These are phyloP conservation scores for Peromyscus maniculatus DNA, from an alignment of 2,113 vertebrate species.

Conservation along the genomic window DNA sequence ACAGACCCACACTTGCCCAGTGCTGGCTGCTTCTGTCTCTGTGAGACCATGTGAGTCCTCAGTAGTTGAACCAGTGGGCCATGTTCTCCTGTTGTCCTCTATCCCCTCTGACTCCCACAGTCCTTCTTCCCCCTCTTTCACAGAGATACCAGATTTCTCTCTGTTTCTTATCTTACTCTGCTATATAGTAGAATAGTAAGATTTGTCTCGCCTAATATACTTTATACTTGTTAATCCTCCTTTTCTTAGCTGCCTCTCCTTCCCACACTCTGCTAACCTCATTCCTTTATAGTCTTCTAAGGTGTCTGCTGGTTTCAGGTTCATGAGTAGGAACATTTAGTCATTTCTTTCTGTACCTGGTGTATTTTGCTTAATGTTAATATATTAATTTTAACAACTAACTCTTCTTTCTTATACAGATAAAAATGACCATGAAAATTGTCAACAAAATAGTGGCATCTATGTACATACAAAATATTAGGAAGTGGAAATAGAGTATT, in stretches of 20 bases:
- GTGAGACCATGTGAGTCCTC: too few relatives aligned
- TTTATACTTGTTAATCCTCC: not conserved
- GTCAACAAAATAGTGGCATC: not conserved
- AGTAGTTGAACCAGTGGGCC: not conserved
- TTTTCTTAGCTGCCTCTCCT: not conserved
- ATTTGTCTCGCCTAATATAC: too few relatives aligned
- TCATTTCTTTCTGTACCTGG: not conserved
- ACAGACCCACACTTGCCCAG: not conserved
- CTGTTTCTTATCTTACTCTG: not conserved
- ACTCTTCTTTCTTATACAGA: not conserved
- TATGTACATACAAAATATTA: not conserved
- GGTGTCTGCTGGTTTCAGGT: not conserved
- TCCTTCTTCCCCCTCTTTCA: not conserved
- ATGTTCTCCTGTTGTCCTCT: not conserved
- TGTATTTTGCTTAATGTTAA: not conserved
- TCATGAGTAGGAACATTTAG: not conserved
- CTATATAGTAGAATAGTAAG: not conserved
- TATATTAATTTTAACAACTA: not conserved
- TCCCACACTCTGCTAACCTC: not conserved
- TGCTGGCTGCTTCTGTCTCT: rapidly evolving
- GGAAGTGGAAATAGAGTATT: not conserved
- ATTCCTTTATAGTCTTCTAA: not conserved
- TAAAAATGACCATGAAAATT: not conserved
- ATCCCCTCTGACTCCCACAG: not conserved
- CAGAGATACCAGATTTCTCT: not conserved